Percentiles rank a stretch among this genome's conserved stretches.
phyloP scores from a whole-genome alignment of 1,140 invertebrate genomes.

The Condylostylus longicornis region DNA sequence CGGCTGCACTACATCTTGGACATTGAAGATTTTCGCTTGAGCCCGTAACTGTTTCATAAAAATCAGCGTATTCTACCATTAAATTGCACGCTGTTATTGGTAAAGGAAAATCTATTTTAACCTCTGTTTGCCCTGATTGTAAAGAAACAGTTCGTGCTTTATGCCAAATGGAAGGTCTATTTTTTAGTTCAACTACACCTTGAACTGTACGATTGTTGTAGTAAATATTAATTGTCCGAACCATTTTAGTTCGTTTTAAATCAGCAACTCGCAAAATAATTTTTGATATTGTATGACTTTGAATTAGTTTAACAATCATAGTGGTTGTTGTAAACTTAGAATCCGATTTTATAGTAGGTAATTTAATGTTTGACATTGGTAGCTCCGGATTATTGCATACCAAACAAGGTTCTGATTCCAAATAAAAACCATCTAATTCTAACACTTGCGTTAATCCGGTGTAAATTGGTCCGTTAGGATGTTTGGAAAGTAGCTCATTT shows the following conservation, averaged over 20 bases:
- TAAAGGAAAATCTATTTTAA: conserved; percentile 85
- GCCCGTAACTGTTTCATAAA: conserved; percentile 80
- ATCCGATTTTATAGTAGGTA: conserved; percentile 88
- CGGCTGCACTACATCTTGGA: conserved; percentile 87
- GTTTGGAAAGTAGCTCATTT: conserved; percentile 72
- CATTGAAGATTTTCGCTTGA: conserved; percentile 85
- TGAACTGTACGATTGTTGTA: conserved; percentile 94
- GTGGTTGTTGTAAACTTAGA: conserved; percentile 96
- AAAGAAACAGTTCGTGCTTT: conserved; percentile 84
- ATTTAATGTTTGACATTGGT: conserved; percentile 77
- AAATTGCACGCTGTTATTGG: conserved; percentile 95
- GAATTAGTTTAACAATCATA: conserved; percentile 91
- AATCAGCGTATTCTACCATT: conserved; percentile 98
- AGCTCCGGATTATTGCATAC: conserved; percentile 97
- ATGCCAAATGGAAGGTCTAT: conserved; percentile 77
- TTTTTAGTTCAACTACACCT: conserved; percentile 92
- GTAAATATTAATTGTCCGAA: conserved; percentile 87
- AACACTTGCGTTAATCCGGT: conserved; percentile 80
- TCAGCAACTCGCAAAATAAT: conserved; percentile 87
- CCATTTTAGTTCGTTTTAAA: conserved; percentile 93
- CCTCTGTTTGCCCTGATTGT: conserved; percentile 82
- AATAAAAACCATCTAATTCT: conserved; percentile 88
- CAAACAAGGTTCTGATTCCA: conserved; percentile 92
- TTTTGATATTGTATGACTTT: conserved; percentile 87
- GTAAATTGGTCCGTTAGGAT: conserved; percentile 89